These are phyloP conservation scores for Helobdella robusta DNA, from an alignment of 2,888 invertebrate genomes.

Conservation along the genomic window DNA sequence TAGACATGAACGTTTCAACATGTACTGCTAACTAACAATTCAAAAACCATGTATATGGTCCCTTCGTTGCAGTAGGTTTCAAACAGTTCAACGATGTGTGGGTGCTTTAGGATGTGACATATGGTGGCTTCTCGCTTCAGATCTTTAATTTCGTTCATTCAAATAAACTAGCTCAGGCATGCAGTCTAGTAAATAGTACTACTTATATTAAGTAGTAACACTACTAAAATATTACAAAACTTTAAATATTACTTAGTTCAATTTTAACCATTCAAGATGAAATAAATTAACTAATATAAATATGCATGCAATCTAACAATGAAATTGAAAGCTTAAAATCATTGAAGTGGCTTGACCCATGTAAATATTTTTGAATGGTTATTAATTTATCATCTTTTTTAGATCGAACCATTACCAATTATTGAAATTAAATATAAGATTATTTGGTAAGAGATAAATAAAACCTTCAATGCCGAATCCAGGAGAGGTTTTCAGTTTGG, in stretches of 20 bases:
- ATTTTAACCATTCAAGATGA: too few relatives aligned
- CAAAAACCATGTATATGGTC: constrained; percentile 98
- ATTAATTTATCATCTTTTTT: background rate
- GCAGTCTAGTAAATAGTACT: too few relatives aligned
- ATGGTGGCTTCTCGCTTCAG: constrained; percentile 83
- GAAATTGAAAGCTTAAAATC: background rate
- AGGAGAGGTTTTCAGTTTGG: constrained; percentile 89
- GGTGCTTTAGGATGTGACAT: constrained; percentile 96
- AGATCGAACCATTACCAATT: constrained; percentile 69
- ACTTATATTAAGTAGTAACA: too few relatives aligned
- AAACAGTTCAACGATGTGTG: constrained; percentile 90
- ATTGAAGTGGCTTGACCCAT: background rate
- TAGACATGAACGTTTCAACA: background rate
- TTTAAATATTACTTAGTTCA: too few relatives aligned
- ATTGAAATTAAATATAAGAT: background rate
- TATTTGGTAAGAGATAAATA: background rate
- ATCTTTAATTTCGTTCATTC: too few relatives aligned
- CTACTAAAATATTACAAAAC: too few relatives aligned
- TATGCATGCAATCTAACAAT: background rate
- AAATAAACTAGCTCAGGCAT: too few relatives aligned
- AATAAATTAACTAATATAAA: too few relatives aligned
- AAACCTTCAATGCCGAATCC: constrained; percentile 59
- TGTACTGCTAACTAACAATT: constrained; percentile 71
- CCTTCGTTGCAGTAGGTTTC: constrained; percentile 98
- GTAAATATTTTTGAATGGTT: background rate